Conservation (phyloP, 1,140 invertebrate species). For the Whitmania pigra region DNA sequence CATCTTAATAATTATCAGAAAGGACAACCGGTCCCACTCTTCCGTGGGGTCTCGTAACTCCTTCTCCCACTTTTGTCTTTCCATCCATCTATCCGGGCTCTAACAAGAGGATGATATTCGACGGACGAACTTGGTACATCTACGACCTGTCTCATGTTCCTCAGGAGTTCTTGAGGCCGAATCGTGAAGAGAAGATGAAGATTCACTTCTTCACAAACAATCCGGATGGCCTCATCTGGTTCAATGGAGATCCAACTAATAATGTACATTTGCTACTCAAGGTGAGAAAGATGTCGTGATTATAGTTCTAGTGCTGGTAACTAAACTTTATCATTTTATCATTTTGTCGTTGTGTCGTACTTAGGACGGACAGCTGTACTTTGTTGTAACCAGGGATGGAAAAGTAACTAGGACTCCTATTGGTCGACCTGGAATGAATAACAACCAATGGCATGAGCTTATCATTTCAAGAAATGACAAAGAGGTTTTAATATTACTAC, state of each 20-base stretch:
- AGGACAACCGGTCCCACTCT: background rate
- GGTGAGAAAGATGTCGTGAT: conserved; percentile 22
- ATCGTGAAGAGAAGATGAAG: conserved; percentile 28
- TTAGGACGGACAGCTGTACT: conserved; percentile 11
- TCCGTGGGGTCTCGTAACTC: background rate
- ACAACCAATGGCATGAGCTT: conserved; percentile 11
- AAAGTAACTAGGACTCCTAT: background rate
- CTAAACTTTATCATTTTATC: background rate
- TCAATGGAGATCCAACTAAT: conserved; percentile 26
- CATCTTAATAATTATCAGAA: conserved; percentile 18
- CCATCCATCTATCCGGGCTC: conserved; percentile 12
- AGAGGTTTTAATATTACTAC: conserved; percentile 1
- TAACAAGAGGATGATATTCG: conserved; percentile 28
- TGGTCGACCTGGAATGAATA: background rate
- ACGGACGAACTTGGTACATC: conserved; percentile 27
- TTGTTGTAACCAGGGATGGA: background rate
- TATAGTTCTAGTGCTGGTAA: background rate
- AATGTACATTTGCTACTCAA: conserved; percentile 31
- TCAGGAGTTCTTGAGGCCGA: conserved; percentile 19
- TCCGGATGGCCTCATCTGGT: conserved; percentile 33
- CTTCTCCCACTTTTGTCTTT: background rate
- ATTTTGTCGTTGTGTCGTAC: background rate
- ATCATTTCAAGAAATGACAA: background rate
- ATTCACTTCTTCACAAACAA: conserved; percentile 32
- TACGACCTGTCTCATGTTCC: conserved; percentile 27